Base-by-base conservation (phyloP, 2,113 vertebrate genomes). In the Solenodon paradoxus region DNA sequence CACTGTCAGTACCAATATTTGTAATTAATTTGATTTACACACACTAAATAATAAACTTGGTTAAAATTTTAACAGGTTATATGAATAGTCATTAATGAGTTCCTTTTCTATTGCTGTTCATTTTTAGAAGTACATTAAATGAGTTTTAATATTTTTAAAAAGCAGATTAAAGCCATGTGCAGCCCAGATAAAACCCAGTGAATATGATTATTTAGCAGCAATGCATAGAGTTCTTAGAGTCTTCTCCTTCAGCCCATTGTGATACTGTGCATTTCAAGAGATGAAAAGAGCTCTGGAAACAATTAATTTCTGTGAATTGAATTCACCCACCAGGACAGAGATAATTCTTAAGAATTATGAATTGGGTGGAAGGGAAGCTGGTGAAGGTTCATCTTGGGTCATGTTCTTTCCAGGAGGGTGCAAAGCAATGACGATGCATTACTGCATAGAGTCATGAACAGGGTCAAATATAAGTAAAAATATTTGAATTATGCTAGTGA, bases 261-360 rank as follows among this genome's bases (percentile, higher is more conserved):
- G 92, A 63, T 90, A 66, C 80, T 96, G 80, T 8, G 59, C 89
- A 84, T 97, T 98, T 97, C 79, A 90, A 95, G 77, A 97, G 90
- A 98, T 97, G 95, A 97, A 97, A 98, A 98, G 95, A 96, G 97
- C 61, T 97, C 97, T 96, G 89, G 97, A 97, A 98, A 98, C 98
- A 98, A 98, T 99, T 99, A 99, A 99, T 99, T 99, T 98, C 96
- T 96, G 75, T 94, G 97, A 98, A 98, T 97, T 97, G 98, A 98
- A 98, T 97, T 97, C 97, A 98, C 97, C 98, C 98, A 97, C 98
- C 98, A 98, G 97, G 98, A 98, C 87, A 59, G 88, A 92, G 95
- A 35, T 8, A 59, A 72, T 91, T 53, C 63, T 91, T 90, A 49
- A 82, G 95, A 95, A 95, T 61, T 51, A 82, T 64, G 96, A 92